A percentile compares a stretch with the other conserved stretches of the same genome.
phyloP scores from a whole-genome alignment of 2,888 invertebrate genomes.

The Stenodera caucasica region DNA sequence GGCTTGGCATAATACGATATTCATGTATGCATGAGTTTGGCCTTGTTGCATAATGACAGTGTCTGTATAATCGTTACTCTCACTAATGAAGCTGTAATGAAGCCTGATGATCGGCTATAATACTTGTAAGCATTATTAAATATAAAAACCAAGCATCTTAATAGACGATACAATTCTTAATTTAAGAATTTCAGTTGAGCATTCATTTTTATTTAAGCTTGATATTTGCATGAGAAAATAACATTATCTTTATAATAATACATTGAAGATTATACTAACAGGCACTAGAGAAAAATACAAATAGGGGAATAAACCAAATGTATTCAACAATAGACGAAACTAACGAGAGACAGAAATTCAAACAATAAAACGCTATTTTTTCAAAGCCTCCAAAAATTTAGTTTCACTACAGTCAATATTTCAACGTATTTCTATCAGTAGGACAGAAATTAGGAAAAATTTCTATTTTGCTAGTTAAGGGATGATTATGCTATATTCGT shows the following conservation, averaged over 20 bases:
- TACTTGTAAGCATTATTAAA: not conserved
- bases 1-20: constrained; percentile 30
- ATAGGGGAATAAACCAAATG: not conserved
- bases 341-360: not conserved
- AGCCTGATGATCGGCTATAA: constrained; percentile 14
- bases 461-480: no score
- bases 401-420: no score
- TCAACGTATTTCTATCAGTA: no score
- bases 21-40: constrained; percentile 40
- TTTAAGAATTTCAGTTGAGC: no score
- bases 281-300: not conserved
- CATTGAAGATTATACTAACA: not conserved
- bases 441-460: no score
- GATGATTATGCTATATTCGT: no score
- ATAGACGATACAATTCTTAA: not conserved
- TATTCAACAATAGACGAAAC: not conserved
- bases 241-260: not conserved
- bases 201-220: not conserved
- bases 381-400: no score
- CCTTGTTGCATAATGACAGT: constrained; percentile 29
- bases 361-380: no score
- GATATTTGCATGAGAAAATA: not conserved
- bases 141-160: not conserved
- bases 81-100: constrained; percentile 38
- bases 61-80: constrained; percentile 34